These are phyloP conservation scores for Meganola albula DNA, from an alignment of 2,888 invertebrate genomes.

Conservation along the genomic window DNA sequence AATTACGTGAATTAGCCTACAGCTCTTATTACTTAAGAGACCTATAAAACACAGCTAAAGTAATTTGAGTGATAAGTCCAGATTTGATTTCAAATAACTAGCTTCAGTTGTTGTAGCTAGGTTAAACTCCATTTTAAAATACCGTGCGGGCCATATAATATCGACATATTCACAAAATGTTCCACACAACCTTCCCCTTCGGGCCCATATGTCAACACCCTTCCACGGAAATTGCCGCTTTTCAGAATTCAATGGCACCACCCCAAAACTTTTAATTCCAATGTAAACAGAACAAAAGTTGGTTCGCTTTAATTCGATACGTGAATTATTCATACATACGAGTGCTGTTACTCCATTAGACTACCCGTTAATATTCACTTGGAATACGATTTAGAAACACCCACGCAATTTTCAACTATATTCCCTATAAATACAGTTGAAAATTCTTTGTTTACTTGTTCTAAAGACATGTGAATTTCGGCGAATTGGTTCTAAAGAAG, in stretches of 20 bases:
- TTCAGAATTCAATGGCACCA: slow-evolving; percentile 28
- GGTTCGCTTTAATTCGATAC: slow-evolving; percentile 40
- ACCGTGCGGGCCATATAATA: no score
- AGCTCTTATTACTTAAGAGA: no score
- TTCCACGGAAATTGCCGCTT: slow-evolving; percentile 31
- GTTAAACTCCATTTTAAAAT: no score
- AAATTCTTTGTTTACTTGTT: slow-evolving; percentile 7
- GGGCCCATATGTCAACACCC: slow-evolving; percentile 19
- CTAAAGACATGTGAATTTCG: slow-evolving; percentile 34
- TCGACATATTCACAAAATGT: no score
- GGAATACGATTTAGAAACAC: slow-evolving; percentile 26
- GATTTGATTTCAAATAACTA: no score
- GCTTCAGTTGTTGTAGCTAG: no score
- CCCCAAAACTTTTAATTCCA: slow-evolving; percentile 40
- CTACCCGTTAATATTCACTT: slow-evolving; percentile 41
- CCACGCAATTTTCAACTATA: slow-evolving; percentile 11
- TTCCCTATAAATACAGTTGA: slow-evolving; percentile 3
- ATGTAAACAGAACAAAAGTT: slow-evolving; percentile 42
- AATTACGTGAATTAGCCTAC: no score
- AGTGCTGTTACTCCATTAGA: slow-evolving; percentile 44
- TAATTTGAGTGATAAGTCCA: no score
- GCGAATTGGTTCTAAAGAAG: slow-evolving; percentile 36
- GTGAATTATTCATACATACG: slow-evolving; percentile 45
- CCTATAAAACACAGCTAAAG: no score
- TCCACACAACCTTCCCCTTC: no score